Conservation (phyloP, 2,113 vertebrate genomes). For the Hyaena hyaena region DNA sequence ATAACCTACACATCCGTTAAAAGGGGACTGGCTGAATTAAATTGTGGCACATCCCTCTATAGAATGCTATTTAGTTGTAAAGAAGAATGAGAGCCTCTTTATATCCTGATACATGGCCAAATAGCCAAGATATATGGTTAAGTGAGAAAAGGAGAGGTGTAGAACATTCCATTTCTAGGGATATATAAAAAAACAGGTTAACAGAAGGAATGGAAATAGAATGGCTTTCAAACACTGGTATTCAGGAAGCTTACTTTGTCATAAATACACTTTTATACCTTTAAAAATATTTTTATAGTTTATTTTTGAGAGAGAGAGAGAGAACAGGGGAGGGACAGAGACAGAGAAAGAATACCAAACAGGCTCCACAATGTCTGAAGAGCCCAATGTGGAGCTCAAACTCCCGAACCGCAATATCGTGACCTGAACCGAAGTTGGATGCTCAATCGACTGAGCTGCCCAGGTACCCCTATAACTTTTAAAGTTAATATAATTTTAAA, state of each 20-base stretch:
- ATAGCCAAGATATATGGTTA: neutral
- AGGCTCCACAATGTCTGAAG: too few species aligned
- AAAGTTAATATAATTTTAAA: neutral
- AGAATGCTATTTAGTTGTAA: neutral
- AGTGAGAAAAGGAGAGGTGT: neutral
- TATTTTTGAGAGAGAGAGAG: too few species aligned
- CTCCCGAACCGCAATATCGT: too few species aligned
- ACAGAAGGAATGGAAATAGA: neutral
- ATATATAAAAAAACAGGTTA: neutral
- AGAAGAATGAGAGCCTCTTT: neutral
- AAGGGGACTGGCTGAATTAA: neutral
- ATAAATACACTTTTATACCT: neutral
- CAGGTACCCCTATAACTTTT: too few species aligned
- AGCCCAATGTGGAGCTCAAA: too few species aligned
- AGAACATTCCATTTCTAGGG: neutral
- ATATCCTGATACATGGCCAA: too few species aligned
- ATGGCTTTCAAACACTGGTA: neutral
- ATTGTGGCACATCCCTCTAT: neutral
- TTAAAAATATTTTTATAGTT: neutral
- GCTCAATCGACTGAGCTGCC: too few species aligned
- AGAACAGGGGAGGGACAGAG: too few species aligned
- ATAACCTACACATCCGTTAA: neutral
- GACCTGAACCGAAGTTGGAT: too few species aligned
- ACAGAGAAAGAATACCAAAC: too few species aligned
- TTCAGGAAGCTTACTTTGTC: conserved; percentile 4